Conservation (phyloP, 2,113 vertebrate genomes). For the Silurus asotus region DNA sequence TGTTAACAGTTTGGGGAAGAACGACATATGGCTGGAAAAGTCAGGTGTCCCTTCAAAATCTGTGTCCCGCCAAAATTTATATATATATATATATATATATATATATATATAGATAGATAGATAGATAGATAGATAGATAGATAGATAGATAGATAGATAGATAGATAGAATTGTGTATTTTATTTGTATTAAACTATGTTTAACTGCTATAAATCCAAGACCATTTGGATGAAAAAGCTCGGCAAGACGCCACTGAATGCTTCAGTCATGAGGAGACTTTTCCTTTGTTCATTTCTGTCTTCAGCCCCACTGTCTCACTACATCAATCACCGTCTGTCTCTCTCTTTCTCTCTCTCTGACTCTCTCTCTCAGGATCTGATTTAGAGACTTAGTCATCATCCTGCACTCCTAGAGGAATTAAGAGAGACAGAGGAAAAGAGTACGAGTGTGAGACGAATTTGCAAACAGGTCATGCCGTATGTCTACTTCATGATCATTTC, state of each 20-base stretch:
- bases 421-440: not conserved
- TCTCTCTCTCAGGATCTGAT: not conserved
- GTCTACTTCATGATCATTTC: not conserved
- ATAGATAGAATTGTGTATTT: not conserved
- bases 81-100: no score
- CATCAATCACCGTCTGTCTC: not conserved
- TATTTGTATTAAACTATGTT: not conserved
- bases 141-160: not conserved
- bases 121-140: not conserved
- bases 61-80: not conserved
- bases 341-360: not conserved
- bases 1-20: no score
- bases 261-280: not conserved
- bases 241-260: no score
- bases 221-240: not conserved
- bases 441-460: not conserved
- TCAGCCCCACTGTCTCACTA: not conserved
- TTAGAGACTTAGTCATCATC: slow-evolving; percentile 11
- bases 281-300: not conserved
- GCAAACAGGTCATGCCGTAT: not conserved
- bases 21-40: not conserved
- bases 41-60: not conserved
- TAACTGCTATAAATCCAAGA: not conserved
- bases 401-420: not conserved
- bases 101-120: not conserved